Percentiles rank a stretch among this genome's conserved stretches.
Evolutionary conservation across 2,888 invertebrate species (phyloP).

Genomic region (Drosophila formosana): DNA sequence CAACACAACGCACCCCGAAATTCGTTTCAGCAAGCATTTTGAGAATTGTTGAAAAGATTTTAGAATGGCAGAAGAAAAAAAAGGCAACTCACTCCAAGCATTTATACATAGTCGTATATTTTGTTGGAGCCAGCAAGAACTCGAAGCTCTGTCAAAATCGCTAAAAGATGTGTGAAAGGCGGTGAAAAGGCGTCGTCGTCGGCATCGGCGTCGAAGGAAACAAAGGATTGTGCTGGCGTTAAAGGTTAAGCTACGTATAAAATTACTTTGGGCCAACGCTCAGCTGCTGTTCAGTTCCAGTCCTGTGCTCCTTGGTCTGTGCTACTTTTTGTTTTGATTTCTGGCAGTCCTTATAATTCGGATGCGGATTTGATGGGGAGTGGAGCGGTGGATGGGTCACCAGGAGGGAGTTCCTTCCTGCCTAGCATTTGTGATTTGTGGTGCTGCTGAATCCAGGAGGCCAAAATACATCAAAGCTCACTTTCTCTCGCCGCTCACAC

Average conservation of each 20-base stretch:
- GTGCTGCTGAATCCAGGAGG: constrained; percentile 36
- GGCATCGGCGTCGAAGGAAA: constrained; percentile 40
- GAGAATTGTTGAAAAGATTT: constrained; percentile 70
- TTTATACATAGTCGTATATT: constrained; percentile 16
- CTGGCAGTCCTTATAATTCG: constrained; percentile 51
- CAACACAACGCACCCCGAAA: constrained; percentile 40
- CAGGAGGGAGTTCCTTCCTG: neutral
- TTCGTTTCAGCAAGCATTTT: constrained; percentile 67
- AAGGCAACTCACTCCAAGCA: constrained; percentile 22
- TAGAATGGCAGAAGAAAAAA: constrained; percentile 35
- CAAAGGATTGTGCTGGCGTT: constrained; percentile 65
- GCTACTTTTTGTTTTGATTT: constrained; percentile 24
- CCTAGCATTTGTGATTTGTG: constrained; percentile 55
- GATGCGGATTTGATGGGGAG: constrained; percentile 43
- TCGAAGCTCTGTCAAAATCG: constrained; percentile 47
- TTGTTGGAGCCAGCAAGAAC: constrained; percentile 3
- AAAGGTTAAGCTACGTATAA: constrained; percentile 67
- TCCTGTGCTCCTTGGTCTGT: neutral
- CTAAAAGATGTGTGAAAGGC: constrained; percentile 77
- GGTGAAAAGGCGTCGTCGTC: constrained; percentile 51
- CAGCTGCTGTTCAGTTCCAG: constrained; percentile 52
- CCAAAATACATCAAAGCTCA: constrained; percentile 47
- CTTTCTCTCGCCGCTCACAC: constrained; percentile 33
- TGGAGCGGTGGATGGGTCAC: neutral
- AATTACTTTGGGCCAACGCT: constrained; percentile 60